Conservation (phyloP, 2,888 invertebrate species). For the Athalia circularis region DNA sequence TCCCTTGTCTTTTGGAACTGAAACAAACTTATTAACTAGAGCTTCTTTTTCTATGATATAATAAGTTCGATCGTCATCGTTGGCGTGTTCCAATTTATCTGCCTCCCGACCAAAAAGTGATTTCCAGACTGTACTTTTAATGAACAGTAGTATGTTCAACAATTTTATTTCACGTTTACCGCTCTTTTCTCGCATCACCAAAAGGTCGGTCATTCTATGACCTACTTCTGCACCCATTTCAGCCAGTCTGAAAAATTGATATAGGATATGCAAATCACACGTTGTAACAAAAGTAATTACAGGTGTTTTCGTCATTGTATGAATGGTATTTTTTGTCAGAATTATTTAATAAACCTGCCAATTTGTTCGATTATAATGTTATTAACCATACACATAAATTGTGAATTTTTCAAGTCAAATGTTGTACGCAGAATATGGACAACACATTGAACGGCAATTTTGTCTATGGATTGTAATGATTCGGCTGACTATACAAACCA, state of each 20-base stretch:
- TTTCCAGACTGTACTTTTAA: slow-evolving; percentile 98
- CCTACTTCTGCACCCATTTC: slow-evolving; percentile 98
- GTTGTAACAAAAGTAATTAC: too few relatives aligned
- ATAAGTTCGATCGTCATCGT: slow-evolving; percentile 98
- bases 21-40: slow-evolving; percentile 96
- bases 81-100: slow-evolving; percentile 98
- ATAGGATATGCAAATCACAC: slow-evolving; percentile 3
- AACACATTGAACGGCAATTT: too few relatives aligned
- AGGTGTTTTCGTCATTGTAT: too few relatives aligned
- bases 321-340: too few relatives aligned
- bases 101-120: slow-evolving; percentile 98
- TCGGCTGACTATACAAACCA: too few relatives aligned
- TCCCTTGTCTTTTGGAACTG: slow-evolving; percentile 98
- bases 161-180: slow-evolving; percentile 97
- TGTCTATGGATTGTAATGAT: too few relatives aligned
- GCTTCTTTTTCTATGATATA: slow-evolving; percentile 99
- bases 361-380: too few relatives aligned
- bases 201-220: slow-evolving; percentile 92
- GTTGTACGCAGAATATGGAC: too few relatives aligned
- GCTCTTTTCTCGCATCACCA: slow-evolving; percentile 94
- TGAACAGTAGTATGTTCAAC: slow-evolving; percentile 94
- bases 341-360: too few relatives aligned
- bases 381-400: too few relatives aligned
- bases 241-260: slow-evolving; percentile 81
- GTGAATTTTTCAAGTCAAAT: too few relatives aligned